phyloP scores from a whole-genome alignment of 2,113 vertebrate genomes.

The Lepus europaeus region DNA sequence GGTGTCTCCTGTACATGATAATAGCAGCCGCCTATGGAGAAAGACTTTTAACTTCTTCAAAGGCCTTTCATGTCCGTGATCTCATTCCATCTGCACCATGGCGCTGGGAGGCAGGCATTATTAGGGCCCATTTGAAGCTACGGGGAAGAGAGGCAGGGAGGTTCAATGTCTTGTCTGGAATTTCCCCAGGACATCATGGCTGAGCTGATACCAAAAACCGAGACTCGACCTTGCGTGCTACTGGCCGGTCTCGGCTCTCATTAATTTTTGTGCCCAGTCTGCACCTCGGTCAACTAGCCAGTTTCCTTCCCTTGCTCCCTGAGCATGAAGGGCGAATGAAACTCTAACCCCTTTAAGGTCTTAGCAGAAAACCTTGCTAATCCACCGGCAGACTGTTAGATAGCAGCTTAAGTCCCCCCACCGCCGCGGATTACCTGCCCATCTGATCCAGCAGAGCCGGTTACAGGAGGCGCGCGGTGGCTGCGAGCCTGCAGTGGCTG shows the following conservation, averaged over 20 bases:
- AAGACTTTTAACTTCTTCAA: slow-evolving; percentile 34
- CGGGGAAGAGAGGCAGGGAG: background rate
- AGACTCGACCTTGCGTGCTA: background rate
- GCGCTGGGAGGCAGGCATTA: background rate
- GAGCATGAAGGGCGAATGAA: background rate
- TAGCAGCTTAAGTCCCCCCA: slow-evolving; percentile 28
- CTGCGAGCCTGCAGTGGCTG: fast-evolving
- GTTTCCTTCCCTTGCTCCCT: background rate
- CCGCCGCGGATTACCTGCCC: slow-evolving; percentile 39
- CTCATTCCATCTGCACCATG: background rate
- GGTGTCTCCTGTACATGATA: background rate
- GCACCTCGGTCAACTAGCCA: background rate
- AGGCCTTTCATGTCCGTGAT: background rate
- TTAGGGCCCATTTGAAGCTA: slow-evolving; percentile 4
- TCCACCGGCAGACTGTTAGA: slow-evolving; percentile 61
- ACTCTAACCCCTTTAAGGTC: slow-evolving; percentile 55
- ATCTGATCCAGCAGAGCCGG: background rate
- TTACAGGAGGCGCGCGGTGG: background rate
- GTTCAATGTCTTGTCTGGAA: background rate
- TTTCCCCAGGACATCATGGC: background rate
- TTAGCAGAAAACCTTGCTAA: slow-evolving; percentile 68
- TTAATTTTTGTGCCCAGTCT: background rate
- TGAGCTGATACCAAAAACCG: background rate
- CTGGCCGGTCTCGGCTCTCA: background rate
- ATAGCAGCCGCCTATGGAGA: background rate